Evolutionary conservation across 2,888 invertebrate genomes (phyloP).

Genomic region (Heliconius aoede): DNA sequence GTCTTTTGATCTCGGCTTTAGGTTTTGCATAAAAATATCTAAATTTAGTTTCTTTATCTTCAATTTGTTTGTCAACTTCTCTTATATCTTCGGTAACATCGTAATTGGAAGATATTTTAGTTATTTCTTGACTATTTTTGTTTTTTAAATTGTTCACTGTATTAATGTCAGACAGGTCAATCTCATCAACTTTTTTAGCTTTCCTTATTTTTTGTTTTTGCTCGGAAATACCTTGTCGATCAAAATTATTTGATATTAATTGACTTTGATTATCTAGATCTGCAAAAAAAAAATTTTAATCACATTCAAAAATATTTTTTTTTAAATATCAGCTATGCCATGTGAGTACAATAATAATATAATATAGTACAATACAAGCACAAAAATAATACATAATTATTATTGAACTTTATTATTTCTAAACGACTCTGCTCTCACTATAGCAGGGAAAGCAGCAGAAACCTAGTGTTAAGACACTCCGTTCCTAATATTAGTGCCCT

Average conservation of each 20-base stretch:
- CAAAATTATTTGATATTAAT: not conserved
- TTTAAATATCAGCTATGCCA: too few species aligned
- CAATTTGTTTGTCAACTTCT: conserved; percentile 20
- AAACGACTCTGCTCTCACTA: too few species aligned
- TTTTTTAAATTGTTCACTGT: not conserved
- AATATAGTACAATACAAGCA: too few species aligned
- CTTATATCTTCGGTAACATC: conserved; percentile 57
- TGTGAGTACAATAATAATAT: too few species aligned
- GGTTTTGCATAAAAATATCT: conserved; percentile 18
- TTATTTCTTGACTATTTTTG: not conserved
- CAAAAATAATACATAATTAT: too few species aligned
- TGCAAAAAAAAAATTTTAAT: not conserved
- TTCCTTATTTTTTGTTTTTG: not conserved
- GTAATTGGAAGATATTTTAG: conserved; percentile 47
- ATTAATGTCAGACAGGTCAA: not conserved
- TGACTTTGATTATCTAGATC: not conserved
- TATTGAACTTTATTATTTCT: too few species aligned
- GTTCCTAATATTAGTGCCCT: too few species aligned
- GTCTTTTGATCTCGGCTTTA: conserved; percentile 20
- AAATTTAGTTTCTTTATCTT: not conserved
- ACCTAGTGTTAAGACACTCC: too few species aligned
- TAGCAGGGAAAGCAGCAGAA: too few species aligned
- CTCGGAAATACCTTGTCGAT: not conserved
- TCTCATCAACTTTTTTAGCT: conserved; percentile 31
- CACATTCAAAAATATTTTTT: not conserved